Percentiles rank a stretch among this genome's conserved stretches.
These are phyloP conservation scores for Volucella zonaria DNA, from an alignment of 2,888 invertebrate species.

Conservation along the genomic window DNA sequence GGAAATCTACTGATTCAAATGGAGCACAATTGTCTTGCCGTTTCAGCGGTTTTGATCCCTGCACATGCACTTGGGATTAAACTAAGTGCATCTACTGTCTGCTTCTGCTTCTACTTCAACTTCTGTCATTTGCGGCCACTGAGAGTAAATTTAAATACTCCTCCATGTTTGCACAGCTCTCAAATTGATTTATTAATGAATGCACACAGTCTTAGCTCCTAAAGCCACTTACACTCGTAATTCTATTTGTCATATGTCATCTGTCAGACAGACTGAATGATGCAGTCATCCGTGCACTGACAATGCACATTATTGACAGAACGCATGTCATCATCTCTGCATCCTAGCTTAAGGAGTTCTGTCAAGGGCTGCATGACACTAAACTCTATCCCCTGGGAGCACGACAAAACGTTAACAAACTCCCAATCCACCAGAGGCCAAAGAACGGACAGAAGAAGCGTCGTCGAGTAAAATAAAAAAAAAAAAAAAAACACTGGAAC, in stretches of 20 bases:
- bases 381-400: slow-evolving; percentile 21
- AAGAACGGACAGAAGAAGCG: slow-evolving; percentile 13
- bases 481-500: not conserved
- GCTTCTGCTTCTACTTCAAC: not conserved
- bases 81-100: too few relatives aligned
- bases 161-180: slow-evolving; percentile 48
- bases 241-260: slow-evolving; percentile 52
- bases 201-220: slow-evolving; percentile 20
- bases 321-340: slow-evolving; percentile 63
- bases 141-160: slow-evolving; percentile 10
- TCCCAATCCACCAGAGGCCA: slow-evolving; percentile 7
- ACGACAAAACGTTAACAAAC: slow-evolving; percentile 22
- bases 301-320: slow-evolving; percentile 69
- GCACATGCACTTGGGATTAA: too few relatives aligned
- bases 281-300: slow-evolving; percentile 39
- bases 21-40: too few relatives aligned
- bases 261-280: slow-evolving; percentile 11
- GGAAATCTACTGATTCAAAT: too few relatives aligned
- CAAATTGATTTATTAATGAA: slow-evolving; percentile 49
- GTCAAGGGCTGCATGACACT: slow-evolving; percentile 35
- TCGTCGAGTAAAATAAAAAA: not conserved
- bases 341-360: slow-evolving; percentile 34
- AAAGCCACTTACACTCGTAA: slow-evolving; percentile 27
- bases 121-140: slow-evolving; percentile 17
- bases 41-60: too few relatives aligned